Conservation (phyloP, 2,888 invertebrate species). For the Galerucella calmariensis region DNA sequence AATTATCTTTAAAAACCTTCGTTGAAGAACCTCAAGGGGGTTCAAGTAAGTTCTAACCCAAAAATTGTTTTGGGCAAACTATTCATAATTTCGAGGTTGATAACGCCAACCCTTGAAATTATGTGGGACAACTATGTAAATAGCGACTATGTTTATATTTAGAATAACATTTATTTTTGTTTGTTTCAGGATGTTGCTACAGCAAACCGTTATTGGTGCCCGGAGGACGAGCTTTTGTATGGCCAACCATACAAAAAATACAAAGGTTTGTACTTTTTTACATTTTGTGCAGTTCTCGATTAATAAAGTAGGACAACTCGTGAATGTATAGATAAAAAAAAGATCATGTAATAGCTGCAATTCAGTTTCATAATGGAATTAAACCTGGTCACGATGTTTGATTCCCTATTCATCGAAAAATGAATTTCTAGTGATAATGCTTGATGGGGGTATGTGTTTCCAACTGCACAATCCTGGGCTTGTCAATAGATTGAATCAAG, state of each 20-base stretch:
- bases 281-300: not conserved
- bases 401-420: no score
- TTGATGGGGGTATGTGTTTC: no score
- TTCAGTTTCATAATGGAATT: no score
- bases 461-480: no score
- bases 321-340: no score
- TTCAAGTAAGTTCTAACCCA: no score
- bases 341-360: no score
- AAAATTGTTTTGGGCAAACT: not conserved
- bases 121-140: conserved; percentile 5
- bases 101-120: not conserved
- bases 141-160: not conserved
- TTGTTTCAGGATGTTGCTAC: conserved; percentile 88
- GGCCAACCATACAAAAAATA: conserved; percentile 90
- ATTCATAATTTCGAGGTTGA: not conserved
- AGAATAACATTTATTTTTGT: conserved; percentile 15
- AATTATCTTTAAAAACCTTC: no score
- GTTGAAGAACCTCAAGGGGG: no score
- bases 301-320: not conserved
- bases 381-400: no score
- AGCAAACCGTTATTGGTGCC: conserved; percentile 92
- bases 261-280: conserved; percentile 71
- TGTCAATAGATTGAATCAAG: no score
- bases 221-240: conserved; percentile 96
- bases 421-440: no score